phyloP scores from a whole-genome alignment of 2,888 invertebrate species.

The Cheilosia vernalis region DNA sequence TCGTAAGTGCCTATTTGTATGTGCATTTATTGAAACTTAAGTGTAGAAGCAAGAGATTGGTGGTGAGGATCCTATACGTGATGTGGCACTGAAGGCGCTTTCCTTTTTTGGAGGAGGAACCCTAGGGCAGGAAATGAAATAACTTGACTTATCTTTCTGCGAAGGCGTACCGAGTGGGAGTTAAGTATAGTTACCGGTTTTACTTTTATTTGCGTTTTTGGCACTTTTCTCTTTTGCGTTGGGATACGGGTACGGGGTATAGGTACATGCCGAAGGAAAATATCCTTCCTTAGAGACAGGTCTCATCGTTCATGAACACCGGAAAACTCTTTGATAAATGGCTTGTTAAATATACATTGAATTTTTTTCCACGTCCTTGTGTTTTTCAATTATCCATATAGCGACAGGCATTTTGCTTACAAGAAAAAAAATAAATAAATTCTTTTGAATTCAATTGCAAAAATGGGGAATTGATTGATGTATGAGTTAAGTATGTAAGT shows the following conservation, averaged over 20 bases:
- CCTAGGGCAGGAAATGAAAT: slow-evolving; percentile 60
- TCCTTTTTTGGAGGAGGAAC: slow-evolving; percentile 27
- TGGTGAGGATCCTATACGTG: slow-evolving; percentile 21
- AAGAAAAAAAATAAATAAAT: background rate
- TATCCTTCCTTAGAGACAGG: slow-evolving; percentile 36
- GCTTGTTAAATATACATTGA: slow-evolving; percentile 42
- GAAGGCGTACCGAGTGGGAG: slow-evolving; percentile 17
- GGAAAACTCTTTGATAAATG: slow-evolving; percentile 61
- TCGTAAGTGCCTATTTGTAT: slow-evolving; percentile 63
- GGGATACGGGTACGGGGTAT: background rate
- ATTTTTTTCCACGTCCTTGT: slow-evolving; percentile 1
- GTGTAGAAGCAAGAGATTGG: slow-evolving; percentile 14
- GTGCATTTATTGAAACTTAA: slow-evolving; percentile 66
- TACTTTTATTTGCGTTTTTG: slow-evolving; percentile 31
- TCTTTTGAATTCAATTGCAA: slow-evolving; percentile 22
- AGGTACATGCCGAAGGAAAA: background rate
- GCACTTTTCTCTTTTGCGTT: slow-evolving; percentile 15
- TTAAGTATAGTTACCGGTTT: slow-evolving; percentile 16
- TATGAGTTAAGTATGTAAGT: background rate
- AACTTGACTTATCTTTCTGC: slow-evolving; percentile 57
- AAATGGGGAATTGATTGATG: slow-evolving; percentile 15
- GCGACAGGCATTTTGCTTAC: slow-evolving; percentile 1
- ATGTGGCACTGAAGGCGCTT: slow-evolving; percentile 19
- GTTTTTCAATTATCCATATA: slow-evolving; percentile 40
- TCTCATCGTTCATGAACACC: slow-evolving; percentile 38